A percentile compares a stretch with the other conserved stretches of the same genome.
Conservation (phyloP, 2,797 vertebrate species). For the Hoplostethus atlanticus region DNA sequence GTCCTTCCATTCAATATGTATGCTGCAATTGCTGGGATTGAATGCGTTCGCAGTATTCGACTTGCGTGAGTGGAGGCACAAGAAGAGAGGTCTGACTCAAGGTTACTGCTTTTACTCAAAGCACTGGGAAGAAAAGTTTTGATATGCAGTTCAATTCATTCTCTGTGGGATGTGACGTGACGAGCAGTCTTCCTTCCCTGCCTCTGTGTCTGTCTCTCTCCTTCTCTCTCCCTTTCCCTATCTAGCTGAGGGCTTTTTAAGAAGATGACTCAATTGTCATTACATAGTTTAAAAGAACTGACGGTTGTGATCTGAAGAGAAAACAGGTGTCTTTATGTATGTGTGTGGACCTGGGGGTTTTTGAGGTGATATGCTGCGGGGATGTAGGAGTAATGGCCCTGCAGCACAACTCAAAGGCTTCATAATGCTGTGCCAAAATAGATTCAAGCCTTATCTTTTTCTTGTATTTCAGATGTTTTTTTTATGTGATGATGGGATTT, state of each 20-base stretch:
- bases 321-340: conserved; percentile 15
- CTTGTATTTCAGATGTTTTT: conserved; percentile 2
- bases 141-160: conserved; percentile 33
- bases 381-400: conserved; percentile 26
- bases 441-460: conserved; percentile 15
- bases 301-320: conserved; percentile 32
- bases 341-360: conserved; percentile 21
- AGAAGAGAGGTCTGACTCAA: conserved; percentile 46
- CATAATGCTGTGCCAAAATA: conserved; percentile 12
- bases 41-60: conserved; percentile 48
- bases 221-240: not conserved
- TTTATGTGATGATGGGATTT: conserved; percentile 29
- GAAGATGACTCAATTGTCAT: conserved; percentile 43
- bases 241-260: conserved; percentile 28
- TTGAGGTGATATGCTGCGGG: conserved; percentile 20
- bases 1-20: conserved; percentile 60
- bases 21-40: conserved; percentile 44
- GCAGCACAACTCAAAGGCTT: conserved; percentile 20
- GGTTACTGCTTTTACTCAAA: conserved; percentile 57
- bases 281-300: conserved; percentile 43
- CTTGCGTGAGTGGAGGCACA: conserved; percentile 34
- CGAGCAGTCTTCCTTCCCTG: conserved; percentile 4
- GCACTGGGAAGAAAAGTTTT: conserved; percentile 38
- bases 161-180: conserved; percentile 42
- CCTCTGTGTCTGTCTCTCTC: not conserved